Base-by-base conservation (phyloP, 1,140 invertebrate species). In the Hylaeus anthracinus region DNA sequence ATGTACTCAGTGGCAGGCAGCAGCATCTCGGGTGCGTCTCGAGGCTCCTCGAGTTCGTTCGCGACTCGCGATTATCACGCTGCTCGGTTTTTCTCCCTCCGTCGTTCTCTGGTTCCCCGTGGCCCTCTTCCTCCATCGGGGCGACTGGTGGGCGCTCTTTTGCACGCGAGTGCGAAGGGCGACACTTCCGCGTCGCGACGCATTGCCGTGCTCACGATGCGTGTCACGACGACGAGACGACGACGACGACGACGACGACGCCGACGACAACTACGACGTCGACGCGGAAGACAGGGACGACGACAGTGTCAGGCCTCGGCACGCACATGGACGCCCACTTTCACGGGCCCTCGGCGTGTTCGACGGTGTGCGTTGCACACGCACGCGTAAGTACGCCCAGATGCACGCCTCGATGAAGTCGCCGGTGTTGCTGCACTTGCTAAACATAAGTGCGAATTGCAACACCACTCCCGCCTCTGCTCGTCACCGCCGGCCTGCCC, bases 401-500 rank as follows among this genome's bases (percentile, higher is more conserved):
- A 76, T 72, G 76, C 71, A 80, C 67, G 84, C 73, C 74, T 67
- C 78, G 82, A 73, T 79, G 78, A 80, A 75, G 65, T 86, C 82
- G 72, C 78, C 78, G 86, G 79, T 81, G 75, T 72, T 56, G 73
- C 86, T 87, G 85, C 85, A 91, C 90, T 92, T 89, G 88, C 85
- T 88, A 86, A 88, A 90, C 88, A 90, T 92, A 93, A 93, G 92
- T 93, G 93, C 91, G 91, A 93, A 93, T 91, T 91, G 90, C 90
- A 88, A 93, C 91, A 91, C 91, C 82, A 90, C 89, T 81, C 81
- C 79, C 72, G 73, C 83, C 77, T 66, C 77, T 86, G 80, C 72
- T 60, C 67, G 83, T 64, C 66, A 48, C 64, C 72, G 75, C 53
- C 69, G 37, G 58, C 53, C 65, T 60, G 9, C 51, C 72, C 51